Percentiles rank a stretch among this genome's conserved stretches.
Conservation (phyloP, 2,888 invertebrate species). For the Desoria tigrina region DNA sequence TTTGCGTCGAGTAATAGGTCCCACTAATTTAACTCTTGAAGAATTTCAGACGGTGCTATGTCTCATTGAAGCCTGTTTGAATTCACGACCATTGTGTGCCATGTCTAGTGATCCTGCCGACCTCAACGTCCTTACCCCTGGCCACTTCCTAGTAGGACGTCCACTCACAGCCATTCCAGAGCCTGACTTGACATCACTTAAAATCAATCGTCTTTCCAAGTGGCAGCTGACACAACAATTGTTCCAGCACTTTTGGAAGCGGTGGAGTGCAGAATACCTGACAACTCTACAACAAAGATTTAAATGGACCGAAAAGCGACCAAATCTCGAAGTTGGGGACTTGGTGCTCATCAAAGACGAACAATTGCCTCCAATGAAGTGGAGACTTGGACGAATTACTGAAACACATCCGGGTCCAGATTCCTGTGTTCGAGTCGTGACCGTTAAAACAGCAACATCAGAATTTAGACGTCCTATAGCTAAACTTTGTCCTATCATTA, state of each 20-base stretch:
- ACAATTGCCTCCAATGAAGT: conserved; percentile 48
- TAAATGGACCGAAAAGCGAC: conserved; percentile 29
- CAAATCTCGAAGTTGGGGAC: conserved; percentile 37
- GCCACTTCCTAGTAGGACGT: conserved; percentile 53
- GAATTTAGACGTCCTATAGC: no score
- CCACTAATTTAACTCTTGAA: neutral
- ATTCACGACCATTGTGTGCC: conserved; percentile 53
- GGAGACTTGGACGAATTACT: conserved; percentile 52
- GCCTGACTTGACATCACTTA: conserved; percentile 39
- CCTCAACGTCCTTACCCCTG: no score
- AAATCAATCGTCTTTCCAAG: conserved; percentile 39
- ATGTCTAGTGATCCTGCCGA: conserved; percentile 51
- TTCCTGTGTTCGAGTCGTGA: conserved; percentile 51
- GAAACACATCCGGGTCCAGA: conserved; percentile 51
- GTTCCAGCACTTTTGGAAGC: conserved; percentile 49
- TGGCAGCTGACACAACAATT: no score
- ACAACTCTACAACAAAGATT: conserved; percentile 35
- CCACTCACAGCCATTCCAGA: conserved; percentile 51
- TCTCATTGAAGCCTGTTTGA: conserved; percentile 53
- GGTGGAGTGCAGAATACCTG: conserved; percentile 50
- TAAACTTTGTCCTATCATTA: no score
- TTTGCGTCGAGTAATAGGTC: conserved; percentile 13
- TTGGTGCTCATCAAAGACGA: conserved; percentile 54
- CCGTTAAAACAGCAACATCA: conserved; percentile 49
- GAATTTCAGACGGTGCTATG: conserved; percentile 9